Evolutionary conservation across 2,797 vertebrate species (phyloP).

Genomic region (Coendou prehensilis): DNA sequence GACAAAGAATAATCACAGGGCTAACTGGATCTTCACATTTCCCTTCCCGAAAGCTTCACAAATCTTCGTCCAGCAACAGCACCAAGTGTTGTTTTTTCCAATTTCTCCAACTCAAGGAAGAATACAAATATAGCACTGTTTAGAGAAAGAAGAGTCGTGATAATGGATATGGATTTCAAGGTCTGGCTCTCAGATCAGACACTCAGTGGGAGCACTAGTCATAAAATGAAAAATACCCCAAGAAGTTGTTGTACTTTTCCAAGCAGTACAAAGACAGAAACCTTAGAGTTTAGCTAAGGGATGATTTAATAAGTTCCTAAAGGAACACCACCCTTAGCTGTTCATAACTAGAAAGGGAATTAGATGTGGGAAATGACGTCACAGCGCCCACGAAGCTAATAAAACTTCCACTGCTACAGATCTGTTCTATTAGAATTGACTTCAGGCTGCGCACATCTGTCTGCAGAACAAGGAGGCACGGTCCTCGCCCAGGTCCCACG

Average conservation of each 20-base stretch:
- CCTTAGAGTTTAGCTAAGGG: not conserved
- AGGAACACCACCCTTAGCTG: not conserved
- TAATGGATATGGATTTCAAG: not conserved
- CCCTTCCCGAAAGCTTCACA: constrained; percentile 66
- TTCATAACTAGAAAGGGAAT: not conserved
- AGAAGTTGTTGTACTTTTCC: constrained; percentile 36
- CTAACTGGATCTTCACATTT: constrained; percentile 62
- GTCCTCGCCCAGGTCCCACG: not conserved
- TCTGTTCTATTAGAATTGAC: not conserved
- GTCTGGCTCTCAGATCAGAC: not conserved
- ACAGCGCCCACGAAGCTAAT: not conserved
- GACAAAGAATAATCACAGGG: constrained; percentile 59
- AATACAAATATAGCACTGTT: not conserved
- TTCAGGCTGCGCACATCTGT: not conserved
- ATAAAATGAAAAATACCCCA: constrained; percentile 39
- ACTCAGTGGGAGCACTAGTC: constrained; percentile 41
- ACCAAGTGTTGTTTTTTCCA: constrained; percentile 21
- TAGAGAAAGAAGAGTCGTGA: not conserved
- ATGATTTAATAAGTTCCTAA: not conserved
- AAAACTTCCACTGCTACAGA: not conserved
- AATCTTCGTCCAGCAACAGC: constrained; percentile 63
- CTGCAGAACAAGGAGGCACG: not conserved
- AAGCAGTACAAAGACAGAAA: not conserved
- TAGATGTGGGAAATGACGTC: not conserved
- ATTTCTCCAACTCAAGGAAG: constrained; percentile 12